These are phyloP conservation scores for Pterocles burchelli DNA, from an alignment of 2,113 vertebrate genomes.

Conservation along the genomic window DNA sequence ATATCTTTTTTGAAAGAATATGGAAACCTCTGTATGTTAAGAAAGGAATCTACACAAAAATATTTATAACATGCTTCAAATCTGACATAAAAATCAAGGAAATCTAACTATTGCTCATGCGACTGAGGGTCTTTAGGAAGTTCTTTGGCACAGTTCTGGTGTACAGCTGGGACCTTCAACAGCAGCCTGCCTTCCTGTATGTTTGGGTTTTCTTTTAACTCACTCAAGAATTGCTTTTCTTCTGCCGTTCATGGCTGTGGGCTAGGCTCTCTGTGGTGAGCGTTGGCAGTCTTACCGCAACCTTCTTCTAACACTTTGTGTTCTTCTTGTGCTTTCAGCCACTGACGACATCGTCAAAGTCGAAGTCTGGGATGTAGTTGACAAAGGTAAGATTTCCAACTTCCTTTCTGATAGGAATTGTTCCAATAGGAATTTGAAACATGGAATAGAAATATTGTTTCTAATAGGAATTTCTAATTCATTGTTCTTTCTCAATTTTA, in stretches of 20 bases:
- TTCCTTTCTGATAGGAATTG: background rate
- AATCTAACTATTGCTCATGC: background rate
- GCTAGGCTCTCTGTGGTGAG: background rate
- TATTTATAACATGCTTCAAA: background rate
- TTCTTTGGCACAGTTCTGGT: background rate
- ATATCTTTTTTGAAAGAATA: background rate
- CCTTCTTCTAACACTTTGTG: background rate
- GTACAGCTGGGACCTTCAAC: background rate
- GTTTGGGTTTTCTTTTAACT: background rate
- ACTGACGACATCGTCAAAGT: constrained; percentile 98
- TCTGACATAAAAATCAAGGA: background rate
- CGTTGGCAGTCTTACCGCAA: background rate
- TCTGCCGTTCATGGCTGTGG: background rate
- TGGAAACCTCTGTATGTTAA: background rate
- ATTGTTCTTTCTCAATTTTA: background rate
- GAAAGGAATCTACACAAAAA: background rate
- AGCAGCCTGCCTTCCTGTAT: background rate
- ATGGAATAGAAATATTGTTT: too few relatives aligned
- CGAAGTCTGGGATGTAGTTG: constrained; percentile 98
- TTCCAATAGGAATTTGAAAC: too few relatives aligned
- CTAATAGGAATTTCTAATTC: background rate
- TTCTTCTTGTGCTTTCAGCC: constrained; percentile 75
- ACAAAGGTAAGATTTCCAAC: constrained; percentile 86
- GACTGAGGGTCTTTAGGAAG: background rate
- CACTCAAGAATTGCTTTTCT: background rate